These are phyloP conservation scores for Stegastes partitus DNA, from an alignment of 2,113 vertebrate genomes.

Conservation along the genomic window DNA sequence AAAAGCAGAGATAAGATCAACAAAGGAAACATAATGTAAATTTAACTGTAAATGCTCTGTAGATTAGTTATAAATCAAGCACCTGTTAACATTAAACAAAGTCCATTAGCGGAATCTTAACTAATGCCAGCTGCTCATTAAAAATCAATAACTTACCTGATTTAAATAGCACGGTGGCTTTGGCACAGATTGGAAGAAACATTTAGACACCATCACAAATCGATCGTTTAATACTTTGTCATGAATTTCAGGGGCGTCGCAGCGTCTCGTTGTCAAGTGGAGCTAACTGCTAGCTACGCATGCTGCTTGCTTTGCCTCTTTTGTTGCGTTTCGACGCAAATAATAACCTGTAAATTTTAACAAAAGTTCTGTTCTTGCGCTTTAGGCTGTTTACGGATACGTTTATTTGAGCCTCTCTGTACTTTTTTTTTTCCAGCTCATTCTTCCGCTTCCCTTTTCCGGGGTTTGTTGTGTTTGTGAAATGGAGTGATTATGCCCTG, in stretches of 20 bases:
- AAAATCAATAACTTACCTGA: conserved; percentile 42
- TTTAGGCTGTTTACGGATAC: neutral
- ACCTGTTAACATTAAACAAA: neutral
- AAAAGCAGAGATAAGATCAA: neutral
- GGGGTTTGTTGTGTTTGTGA: conserved; percentile 45
- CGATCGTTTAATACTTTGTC: neutral
- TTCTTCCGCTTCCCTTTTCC: conserved; percentile 77
- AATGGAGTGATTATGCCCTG: accelerated
- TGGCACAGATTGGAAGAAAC: neutral
- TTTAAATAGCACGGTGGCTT: neutral
- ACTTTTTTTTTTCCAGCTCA: conserved; percentile 23
- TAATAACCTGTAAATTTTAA: neutral
- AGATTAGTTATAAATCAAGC: too few relatives aligned
- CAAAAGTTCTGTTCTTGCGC: accelerated
- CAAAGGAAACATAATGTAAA: neutral
- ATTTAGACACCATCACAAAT: conserved; percentile 36
- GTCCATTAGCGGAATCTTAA: neutral
- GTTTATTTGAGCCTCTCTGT: neutral
- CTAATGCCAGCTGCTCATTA: neutral
- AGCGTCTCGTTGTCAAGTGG: conserved; percentile 1
- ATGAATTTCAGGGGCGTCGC: conserved; percentile 9
- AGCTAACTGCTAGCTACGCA: neutral
- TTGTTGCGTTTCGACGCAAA: neutral
- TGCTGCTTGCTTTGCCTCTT: neutral
- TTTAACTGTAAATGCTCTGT: neutral